phyloP scores from a whole-genome alignment of 53 echinoderm and acorn worm genomes.

The Patiria pectinifera region DNA sequence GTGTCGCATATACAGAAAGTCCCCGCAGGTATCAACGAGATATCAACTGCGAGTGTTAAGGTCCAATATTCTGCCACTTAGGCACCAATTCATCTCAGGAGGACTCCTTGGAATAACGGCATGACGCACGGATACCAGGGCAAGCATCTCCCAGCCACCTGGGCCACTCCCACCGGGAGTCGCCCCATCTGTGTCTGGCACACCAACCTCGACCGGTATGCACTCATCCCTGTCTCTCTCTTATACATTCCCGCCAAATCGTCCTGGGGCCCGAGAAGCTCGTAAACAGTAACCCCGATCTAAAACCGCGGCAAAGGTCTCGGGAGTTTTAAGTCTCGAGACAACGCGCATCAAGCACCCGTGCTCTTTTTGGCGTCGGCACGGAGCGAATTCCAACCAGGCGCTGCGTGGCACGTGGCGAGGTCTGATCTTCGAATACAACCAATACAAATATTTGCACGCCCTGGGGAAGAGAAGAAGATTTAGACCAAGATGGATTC shows the following conservation, averaged over 20 bases:
- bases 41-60: background rate
- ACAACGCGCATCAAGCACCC: background rate
- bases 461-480: background rate
- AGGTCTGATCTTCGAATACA: background rate
- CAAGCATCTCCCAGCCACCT: background rate
- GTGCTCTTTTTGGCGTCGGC: background rate
- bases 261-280: background rate
- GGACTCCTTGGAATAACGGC: background rate
- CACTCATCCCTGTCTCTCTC: background rate
- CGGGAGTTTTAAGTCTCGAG: background rate
- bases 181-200: slow-evolving; percentile 6
- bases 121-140: background rate
- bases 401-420: background rate
- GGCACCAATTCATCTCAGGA: background rate
- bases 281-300: background rate
- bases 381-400: background rate
- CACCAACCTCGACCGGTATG: slow-evolving; percentile 39
- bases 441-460: background rate
- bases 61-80: background rate
- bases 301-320: background rate
- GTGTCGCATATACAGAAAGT: background rate
- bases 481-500: background rate
- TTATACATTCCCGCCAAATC: background rate
- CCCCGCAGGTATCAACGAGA: background rate
- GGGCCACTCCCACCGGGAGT: background rate